A percentile compares a stretch with the other conserved stretches of the same genome.
phyloP scores from a whole-genome alignment of 1,140 invertebrate species.

The Cotesia chilonis region DNA sequence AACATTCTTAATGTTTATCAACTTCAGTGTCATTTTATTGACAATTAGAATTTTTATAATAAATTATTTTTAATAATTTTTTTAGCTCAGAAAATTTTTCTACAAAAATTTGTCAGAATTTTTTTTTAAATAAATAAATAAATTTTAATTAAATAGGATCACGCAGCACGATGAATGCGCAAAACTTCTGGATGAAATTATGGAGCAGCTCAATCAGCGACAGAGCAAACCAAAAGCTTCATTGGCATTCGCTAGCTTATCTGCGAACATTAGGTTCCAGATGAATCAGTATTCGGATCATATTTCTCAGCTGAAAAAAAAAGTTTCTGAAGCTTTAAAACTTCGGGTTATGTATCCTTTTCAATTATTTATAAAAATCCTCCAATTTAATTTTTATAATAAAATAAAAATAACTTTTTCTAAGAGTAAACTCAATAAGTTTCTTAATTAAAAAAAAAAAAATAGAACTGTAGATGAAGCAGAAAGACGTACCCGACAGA shows the following conservation, averaged over 20 bases:
- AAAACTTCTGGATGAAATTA: slow-evolving; percentile 71
- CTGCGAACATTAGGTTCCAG: slow-evolving; percentile 69
- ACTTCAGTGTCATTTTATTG: too few species aligned
- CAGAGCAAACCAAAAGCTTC: slow-evolving; percentile 66
- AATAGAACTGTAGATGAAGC: slow-evolving; percentile 70
- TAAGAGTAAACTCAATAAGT: not conserved
- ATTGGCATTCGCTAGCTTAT: slow-evolving; percentile 67
- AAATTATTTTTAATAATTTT: too few species aligned
- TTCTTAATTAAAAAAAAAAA: slow-evolving; percentile 48
- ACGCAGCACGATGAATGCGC: slow-evolving; percentile 74
- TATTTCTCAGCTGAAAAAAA: slow-evolving; percentile 69
- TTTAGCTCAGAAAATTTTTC: too few species aligned
- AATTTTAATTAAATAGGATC: slow-evolving; percentile 63
- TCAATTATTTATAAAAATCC: slow-evolving; percentile 8
- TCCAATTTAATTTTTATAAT: not conserved
- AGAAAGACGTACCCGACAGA: slow-evolving; percentile 69
- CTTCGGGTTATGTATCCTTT: slow-evolving; percentile 68
- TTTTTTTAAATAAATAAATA: too few species aligned
- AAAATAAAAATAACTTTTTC: too few species aligned
- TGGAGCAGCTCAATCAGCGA: slow-evolving; percentile 69
- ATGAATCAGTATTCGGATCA: slow-evolving; percentile 72
- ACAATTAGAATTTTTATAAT: too few species aligned
- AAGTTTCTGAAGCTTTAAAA: slow-evolving; percentile 65
- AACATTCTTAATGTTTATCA: too few species aligned
- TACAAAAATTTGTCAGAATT: too few species aligned